A percentile compares a stretch with the other conserved stretches of the same genome.
These are phyloP conservation scores for Drosophila nikananu DNA, from an alignment of 1,140 invertebrate genomes.

Conservation along the genomic window DNA sequence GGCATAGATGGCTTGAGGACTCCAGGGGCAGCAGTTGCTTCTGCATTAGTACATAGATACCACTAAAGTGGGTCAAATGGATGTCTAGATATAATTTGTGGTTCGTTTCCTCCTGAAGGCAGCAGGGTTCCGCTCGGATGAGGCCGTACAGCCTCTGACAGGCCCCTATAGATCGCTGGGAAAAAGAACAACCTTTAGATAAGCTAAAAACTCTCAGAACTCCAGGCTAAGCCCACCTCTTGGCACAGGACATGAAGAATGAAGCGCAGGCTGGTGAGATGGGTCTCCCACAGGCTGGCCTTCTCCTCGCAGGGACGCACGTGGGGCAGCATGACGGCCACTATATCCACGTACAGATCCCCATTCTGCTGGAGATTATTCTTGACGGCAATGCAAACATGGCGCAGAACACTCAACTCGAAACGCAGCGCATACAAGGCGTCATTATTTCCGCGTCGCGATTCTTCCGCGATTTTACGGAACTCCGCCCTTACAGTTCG, in stretches of 20 bases:
- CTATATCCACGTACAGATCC: constrained; percentile 57
- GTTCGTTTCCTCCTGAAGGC: constrained; percentile 39
- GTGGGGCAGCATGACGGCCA: constrained; percentile 47
- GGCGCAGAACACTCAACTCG: constrained; percentile 41
- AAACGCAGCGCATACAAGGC: constrained; percentile 13
- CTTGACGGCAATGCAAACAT: constrained; percentile 50
- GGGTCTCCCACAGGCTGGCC: constrained; percentile 53
- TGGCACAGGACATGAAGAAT: constrained; percentile 52
- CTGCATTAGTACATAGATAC: constrained; percentile 22
- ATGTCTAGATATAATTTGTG: constrained; percentile 60
- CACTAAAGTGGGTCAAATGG: constrained; percentile 55
- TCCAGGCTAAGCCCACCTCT: constrained; percentile 26
- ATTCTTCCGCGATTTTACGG: neutral
- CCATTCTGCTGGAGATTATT: constrained; percentile 47
- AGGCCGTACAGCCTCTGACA: constrained; percentile 56
- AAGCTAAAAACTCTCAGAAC: neutral
- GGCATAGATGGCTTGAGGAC: constrained; percentile 16
- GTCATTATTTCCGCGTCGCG: neutral
- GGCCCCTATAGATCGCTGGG: constrained; percentile 25
- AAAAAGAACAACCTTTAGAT: neutral
- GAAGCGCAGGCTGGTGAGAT: constrained; percentile 57
- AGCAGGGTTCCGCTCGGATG: constrained; percentile 33
- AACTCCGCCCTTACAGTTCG: constrained; percentile 12
- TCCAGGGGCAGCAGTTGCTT: constrained; percentile 11
- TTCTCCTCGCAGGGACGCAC: constrained; percentile 30